Base-by-base conservation (phyloP, 35 echinoderm and acorn worm genomes). In the Holothuria glaberrima region DNA sequence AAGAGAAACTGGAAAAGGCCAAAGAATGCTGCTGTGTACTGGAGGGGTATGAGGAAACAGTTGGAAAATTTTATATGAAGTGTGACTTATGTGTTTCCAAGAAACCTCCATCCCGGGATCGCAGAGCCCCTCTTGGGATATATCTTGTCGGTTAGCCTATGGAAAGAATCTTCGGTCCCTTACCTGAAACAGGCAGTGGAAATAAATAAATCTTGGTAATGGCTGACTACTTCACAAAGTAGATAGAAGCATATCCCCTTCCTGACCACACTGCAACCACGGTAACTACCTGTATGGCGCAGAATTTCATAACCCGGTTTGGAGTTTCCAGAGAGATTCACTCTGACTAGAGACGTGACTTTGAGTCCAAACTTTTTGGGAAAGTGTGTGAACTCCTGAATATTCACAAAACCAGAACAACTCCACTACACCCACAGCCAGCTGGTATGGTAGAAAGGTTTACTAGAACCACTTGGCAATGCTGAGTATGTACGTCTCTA, bases 221-320 rank as follows among this genome's bases (percentile, higher is more conserved):
- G 2, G 61, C 44, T 4, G 93, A 91, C 30, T 91, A 80, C 34
- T 89, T 94, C 24, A 91, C 75, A n/a, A 94, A 90, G 36, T 93
- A 87, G 92, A 66, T 74, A 63, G 88, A 90, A 29, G 72, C 92
- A 0, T 90, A 73, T 38, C 64, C 92, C 0, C 32, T 94, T 1
- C 88, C 92, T 20, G 56, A 74, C 58, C 87, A 90, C 48, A 82
- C 82, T 29, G 61, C 92, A 12, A 26, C 18, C 12, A 94, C 92
- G 17, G 61, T 90, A 60, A 78, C 88, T 30, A 82, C 35, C 25
- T 58, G 33, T 9, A 34, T 90, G 19, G 88, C 90, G 16, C 77
- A 94, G 34, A 67, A 94, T 10, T 90, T 94, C 34, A 34, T 94
- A 60, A 67, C 76, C 56, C 36, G 80, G 18, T 94, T 88, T 36